Conservation (phyloP, 2,888 invertebrate species). For the Epistrophe eligans region DNA sequence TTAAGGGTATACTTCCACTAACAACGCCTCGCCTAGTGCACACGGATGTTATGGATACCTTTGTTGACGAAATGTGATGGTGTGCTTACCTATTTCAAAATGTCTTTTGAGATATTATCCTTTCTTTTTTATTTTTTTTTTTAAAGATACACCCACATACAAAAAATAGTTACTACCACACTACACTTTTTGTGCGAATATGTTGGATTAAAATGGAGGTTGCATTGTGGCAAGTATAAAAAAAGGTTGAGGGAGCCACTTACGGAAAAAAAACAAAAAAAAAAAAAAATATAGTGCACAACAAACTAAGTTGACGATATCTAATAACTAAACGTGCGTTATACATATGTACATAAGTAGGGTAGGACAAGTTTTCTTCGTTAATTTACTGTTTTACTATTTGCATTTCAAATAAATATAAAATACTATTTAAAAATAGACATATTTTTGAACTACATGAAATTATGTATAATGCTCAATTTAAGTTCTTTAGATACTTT, state of each 20-base stretch:
- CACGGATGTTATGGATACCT: constrained; percentile 57
- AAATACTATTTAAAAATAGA: too few relatives aligned
- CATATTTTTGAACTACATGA: background rate
- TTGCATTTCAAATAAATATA: background rate
- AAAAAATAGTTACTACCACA: constrained; percentile 50
- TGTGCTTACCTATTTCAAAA: constrained; percentile 39
- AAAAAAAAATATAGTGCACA: constrained; percentile 4
- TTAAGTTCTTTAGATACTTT: background rate
- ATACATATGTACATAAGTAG: too few relatives aligned
- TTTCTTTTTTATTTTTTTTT: too few relatives aligned
- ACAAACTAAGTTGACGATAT: background rate
- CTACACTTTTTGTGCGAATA: constrained; percentile 24
- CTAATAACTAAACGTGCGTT: background rate
- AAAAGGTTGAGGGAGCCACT: constrained; percentile 17
- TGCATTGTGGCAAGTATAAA: background rate
- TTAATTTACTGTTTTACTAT: too few relatives aligned
- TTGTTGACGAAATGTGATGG: constrained; percentile 32
- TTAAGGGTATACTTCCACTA: constrained; percentile 44
- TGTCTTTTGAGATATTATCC: constrained; percentile 48
- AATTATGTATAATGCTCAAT: background rate
- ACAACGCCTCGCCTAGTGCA: constrained; percentile 32
- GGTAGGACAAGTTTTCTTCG: background rate
- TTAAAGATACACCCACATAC: constrained; percentile 8
- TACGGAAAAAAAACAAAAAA: background rate
- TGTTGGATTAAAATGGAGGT: background rate